Evolutionary conservation across 1,140 invertebrate genomes (phyloP).

Genomic region (Nautilus pompilius): DNA sequence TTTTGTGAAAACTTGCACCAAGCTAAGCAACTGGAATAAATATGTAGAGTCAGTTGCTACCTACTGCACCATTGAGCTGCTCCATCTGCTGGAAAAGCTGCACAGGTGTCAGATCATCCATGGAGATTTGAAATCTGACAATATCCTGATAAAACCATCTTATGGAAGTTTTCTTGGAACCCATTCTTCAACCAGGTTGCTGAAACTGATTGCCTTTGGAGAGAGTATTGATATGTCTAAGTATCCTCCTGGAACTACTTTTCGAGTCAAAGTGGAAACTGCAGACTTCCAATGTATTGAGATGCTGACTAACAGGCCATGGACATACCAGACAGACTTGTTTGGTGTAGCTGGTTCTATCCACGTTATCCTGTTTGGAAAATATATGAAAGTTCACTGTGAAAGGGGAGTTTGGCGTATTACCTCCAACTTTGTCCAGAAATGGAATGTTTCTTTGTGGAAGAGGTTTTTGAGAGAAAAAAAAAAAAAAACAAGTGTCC

Average conservation of each 20-base stretch:
- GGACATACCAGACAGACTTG: slow-evolving; percentile 68
- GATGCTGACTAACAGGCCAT: slow-evolving; percentile 80
- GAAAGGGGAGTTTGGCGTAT: slow-evolving; percentile 56
- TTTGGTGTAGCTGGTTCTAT: slow-evolving; percentile 83
- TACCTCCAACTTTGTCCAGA: slow-evolving; percentile 37
- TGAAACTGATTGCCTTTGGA: slow-evolving; percentile 84
- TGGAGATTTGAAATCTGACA: slow-evolving; percentile 55
- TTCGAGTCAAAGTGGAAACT: slow-evolving; percentile 71
- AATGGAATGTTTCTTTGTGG: too few species aligned
- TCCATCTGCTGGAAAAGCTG: slow-evolving; percentile 46
- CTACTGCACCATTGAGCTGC: slow-evolving; percentile 56
- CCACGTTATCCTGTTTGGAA: slow-evolving; percentile 79
- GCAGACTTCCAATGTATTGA: slow-evolving; percentile 79
- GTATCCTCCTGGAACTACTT: slow-evolving; percentile 75
- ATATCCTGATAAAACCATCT: slow-evolving; percentile 40
- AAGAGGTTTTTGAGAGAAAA: too few species aligned
- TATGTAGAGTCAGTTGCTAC: slow-evolving; percentile 72
- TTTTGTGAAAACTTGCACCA: too few species aligned
- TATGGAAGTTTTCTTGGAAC: too few species aligned
- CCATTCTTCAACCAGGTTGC: too few species aligned
- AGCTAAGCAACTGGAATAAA: too few species aligned
- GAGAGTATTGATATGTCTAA: slow-evolving; percentile 84
- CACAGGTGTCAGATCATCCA: slow-evolving; percentile 51
- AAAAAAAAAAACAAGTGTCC: too few species aligned
- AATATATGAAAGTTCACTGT: slow-evolving; percentile 80